Conservation (phyloP, 2,113 vertebrate species). For the Dicaeum eximium region DNA sequence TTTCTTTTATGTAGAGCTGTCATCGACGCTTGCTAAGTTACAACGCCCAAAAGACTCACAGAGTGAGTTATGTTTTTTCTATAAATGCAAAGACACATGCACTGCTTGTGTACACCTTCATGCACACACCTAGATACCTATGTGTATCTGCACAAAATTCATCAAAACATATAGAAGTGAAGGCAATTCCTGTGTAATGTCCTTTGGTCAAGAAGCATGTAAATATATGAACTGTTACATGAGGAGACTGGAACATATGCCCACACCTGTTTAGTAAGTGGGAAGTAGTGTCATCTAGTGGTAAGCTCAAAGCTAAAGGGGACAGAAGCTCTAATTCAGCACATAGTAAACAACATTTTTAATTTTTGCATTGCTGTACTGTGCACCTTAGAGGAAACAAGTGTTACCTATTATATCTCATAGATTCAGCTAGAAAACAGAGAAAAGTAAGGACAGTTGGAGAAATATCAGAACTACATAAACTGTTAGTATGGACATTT, state of each 20-base stretch:
- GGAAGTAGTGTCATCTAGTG: constrained; percentile 65
- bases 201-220: background rate
- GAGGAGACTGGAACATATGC: background rate
- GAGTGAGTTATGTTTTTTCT: background rate
- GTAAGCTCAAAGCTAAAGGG: background rate
- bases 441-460: background rate
- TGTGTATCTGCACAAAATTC: background rate
- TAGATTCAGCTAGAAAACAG: background rate
- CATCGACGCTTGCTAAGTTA: background rate
- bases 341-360: background rate
- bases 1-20: constrained; percentile 16
- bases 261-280: constrained; percentile 11
- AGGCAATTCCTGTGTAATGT: background rate
- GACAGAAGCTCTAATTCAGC: background rate
- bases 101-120: background rate
- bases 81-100: background rate
- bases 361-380: background rate
- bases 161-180: background rate
- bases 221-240: background rate
- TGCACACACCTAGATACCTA: background rate
- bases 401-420: background rate
- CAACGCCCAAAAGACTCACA: background rate
- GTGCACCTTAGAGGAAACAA: background rate
- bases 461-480: background rate
- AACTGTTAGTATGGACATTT: background rate